These are phyloP conservation scores for Elephas maximus DNA, from an alignment of 2,113 vertebrate genomes.

Conservation along the genomic window DNA sequence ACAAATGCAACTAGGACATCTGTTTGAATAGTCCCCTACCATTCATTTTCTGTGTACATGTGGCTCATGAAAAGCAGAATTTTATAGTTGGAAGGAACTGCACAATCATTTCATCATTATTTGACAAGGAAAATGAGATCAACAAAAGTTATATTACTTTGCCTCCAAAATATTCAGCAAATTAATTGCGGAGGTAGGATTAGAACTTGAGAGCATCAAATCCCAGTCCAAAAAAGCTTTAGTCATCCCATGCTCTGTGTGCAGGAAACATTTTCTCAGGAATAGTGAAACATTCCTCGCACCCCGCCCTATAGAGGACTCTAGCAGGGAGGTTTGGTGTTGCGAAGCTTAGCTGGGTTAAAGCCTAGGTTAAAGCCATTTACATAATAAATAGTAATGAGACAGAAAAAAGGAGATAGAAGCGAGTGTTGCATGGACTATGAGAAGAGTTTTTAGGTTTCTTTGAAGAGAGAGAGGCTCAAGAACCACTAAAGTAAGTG, in stretches of 20 bases:
- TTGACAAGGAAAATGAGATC: background rate
- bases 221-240: background rate
- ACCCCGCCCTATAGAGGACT: background rate
- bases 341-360: background rate
- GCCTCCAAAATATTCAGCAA: background rate
- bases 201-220: background rate
- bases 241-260: background rate
- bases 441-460: background rate
- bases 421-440: background rate
- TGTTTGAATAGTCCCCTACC: background rate
- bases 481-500: background rate
- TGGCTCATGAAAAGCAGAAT: constrained; percentile 5
- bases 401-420: background rate
- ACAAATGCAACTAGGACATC: background rate
- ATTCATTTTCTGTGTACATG: background rate
- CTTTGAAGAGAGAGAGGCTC: background rate
- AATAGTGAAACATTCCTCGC: too few species aligned
- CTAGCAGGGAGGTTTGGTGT: background rate
- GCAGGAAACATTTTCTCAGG: background rate
- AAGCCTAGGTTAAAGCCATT: background rate
- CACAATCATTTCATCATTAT: background rate
- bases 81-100: background rate
- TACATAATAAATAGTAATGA: background rate
- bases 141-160: background rate
- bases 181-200: background rate